These are phyloP conservation scores for Lophius piscatorius DNA, from an alignment of 2,113 vertebrate species.

Conservation along the genomic window DNA sequence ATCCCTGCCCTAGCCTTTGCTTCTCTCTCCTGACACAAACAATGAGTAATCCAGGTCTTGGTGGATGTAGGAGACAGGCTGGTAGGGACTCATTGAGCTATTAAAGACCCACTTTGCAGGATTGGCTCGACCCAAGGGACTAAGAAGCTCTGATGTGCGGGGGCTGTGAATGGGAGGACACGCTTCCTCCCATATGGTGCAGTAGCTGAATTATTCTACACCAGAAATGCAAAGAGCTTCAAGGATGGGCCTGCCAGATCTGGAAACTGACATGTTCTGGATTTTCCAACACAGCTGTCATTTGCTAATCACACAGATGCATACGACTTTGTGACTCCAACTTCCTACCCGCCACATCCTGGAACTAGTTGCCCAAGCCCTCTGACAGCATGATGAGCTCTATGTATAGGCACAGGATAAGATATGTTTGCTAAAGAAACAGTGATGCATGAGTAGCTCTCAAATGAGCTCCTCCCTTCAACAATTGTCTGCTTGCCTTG, in stretches of 20 bases:
- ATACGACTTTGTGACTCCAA: slow-evolving; percentile 8
- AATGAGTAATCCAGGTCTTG: slow-evolving; percentile 55
- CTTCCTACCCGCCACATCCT: slow-evolving; percentile 17
- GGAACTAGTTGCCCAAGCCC: slow-evolving; percentile 19
- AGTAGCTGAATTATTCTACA: slow-evolving; percentile 44
- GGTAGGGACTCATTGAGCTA: slow-evolving; percentile 58
- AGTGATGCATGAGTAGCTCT: slow-evolving; percentile 45
- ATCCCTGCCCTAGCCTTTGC: background rate
- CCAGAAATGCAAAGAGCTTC: slow-evolving; percentile 38
- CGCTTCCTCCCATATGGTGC: slow-evolving; percentile 55
- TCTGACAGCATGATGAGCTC: slow-evolving; percentile 3
- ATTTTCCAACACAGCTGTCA: slow-evolving; percentile 22
- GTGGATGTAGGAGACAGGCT: slow-evolving; percentile 60
- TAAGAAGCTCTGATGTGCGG: slow-evolving; percentile 59
- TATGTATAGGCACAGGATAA: slow-evolving; percentile 32
- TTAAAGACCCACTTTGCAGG: slow-evolving; percentile 67
- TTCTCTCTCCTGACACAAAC: slow-evolving; percentile 33
- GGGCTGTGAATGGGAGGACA: slow-evolving; percentile 30
- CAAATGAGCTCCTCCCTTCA: slow-evolving; percentile 39
- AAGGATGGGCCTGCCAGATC: slow-evolving; percentile 19
- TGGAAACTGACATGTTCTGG: slow-evolving; percentile 11
- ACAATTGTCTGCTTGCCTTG: slow-evolving; percentile 39
- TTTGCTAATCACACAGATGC: slow-evolving; percentile 31
- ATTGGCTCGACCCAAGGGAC: slow-evolving; percentile 56
- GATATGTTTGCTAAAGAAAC: slow-evolving; percentile 23